These are phyloP conservation scores for Astur gentilis DNA, from an alignment of 2,113 vertebrate species.

Conservation along the genomic window DNA sequence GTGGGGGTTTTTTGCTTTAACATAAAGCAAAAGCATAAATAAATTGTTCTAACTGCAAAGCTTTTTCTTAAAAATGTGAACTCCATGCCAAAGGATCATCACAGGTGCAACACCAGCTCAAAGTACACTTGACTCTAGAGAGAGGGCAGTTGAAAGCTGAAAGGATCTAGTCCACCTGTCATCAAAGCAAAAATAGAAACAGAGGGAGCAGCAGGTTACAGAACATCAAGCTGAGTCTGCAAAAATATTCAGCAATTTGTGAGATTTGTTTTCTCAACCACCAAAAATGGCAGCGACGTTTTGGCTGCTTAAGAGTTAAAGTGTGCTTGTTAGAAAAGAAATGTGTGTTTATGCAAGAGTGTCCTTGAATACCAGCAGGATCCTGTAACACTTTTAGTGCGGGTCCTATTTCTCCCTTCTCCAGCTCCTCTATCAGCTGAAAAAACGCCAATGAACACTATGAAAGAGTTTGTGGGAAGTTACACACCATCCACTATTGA, in stretches of 20 bases:
- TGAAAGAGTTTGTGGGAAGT: background rate
- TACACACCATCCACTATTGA: rapidly evolving
- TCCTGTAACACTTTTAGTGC: background rate
- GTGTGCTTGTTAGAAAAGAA: background rate
- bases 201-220: background rate
- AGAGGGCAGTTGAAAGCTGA: background rate
- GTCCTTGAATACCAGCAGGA: background rate
- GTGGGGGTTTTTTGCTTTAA: background rate
- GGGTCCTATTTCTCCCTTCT: background rate
- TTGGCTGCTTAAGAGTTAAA: background rate
- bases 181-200: background rate
- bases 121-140: background rate
- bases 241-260: background rate
- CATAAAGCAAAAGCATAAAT: background rate
- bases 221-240: background rate
- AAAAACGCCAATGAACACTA: background rate
- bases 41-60: background rate
- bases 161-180: background rate
- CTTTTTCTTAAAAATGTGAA: background rate
- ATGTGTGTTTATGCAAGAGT: background rate
- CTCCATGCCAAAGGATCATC: background rate
- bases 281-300: background rate
- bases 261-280: background rate
- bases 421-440: background rate
- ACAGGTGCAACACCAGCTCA: background rate